These are phyloP conservation scores for Hofmannophila pseudospretella DNA, from an alignment of 2,888 invertebrate genomes.

Conservation along the genomic window DNA sequence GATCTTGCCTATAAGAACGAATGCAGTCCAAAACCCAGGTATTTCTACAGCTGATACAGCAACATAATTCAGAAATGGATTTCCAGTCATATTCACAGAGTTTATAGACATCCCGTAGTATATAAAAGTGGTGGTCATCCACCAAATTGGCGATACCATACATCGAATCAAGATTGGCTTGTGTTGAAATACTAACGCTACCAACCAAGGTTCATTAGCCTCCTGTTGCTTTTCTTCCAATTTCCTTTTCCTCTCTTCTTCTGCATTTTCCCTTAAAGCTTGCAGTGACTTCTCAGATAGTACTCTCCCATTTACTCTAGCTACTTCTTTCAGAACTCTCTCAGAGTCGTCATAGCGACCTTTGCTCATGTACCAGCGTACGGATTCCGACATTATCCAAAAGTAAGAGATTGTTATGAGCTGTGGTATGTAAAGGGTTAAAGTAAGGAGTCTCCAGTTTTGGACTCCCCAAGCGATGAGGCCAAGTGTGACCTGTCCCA, in stretches of 20 bases:
- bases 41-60: slow-evolving; percentile 80
- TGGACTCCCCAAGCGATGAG: slow-evolving; percentile 81
- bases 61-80: slow-evolving; percentile 81
- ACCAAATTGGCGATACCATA: slow-evolving; percentile 72
- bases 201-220: slow-evolving; percentile 60
- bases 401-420: slow-evolving; percentile 79
- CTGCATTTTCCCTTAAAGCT: slow-evolving; percentile 31
- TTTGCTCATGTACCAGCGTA: slow-evolving; percentile 85
- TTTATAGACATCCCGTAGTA: slow-evolving; percentile 83
- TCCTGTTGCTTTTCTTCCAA: slow-evolving; percentile 28
- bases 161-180: slow-evolving; percentile 40
- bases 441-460: slow-evolving; percentile 82
- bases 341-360: slow-evolving; percentile 81
- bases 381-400: slow-evolving; percentile 81
- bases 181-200: slow-evolving; percentile 42
- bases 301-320: slow-evolving; percentile 73
- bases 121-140: slow-evolving; percentile 81
- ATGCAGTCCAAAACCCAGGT: slow-evolving; percentile 81
- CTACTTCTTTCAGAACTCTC: slow-evolving; percentile 77
- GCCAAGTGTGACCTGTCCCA: slow-evolving; percentile 82
- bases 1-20: slow-evolving; percentile 75
- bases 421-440: slow-evolving; percentile 81
- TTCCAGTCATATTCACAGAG: slow-evolving; percentile 80
- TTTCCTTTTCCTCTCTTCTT: slow-evolving; percentile 32
- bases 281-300: slow-evolving; percentile 44